Evolutionary conservation across 2,797 vertebrate genomes (phyloP), one percentile per base, ranked within the genome.

Genomic region (Rhodeus uyekii): DNA sequence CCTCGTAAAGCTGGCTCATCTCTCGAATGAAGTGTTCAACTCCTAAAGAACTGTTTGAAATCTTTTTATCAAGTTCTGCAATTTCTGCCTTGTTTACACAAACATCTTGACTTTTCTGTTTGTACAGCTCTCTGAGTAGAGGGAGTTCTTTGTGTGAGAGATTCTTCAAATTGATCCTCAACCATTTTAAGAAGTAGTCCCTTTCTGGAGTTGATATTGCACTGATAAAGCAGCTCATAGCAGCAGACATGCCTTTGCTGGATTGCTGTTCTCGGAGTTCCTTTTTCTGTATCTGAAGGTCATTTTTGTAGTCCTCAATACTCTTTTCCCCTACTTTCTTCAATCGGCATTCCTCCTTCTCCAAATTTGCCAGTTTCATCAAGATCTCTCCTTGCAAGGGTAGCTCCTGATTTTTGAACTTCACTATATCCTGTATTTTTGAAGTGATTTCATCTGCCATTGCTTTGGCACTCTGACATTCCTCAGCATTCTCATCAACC

Each of bases 101-200:
- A 4, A 86, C 77, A 22, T 82, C 67, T 1, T 87, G 84, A 14
- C 84, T 89, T 74, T 90, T 89, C 8, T 90, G 39, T 79, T 91
- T 93, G 32, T 92, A 94, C 13, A 86, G 82, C 0, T 92, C 87
- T 32, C 89, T 86, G 12, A 94, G 91, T 0, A 1, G 0, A 1
- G 90, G 88, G 0, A 94, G 48, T 10, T 89, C 89, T 55, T 84
- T n/a, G 3, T 87, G 86, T 16, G 92, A 90, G 22, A 92, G 9
- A 2, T 90, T 89, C 18, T 94, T 94, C 0, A 96, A 88, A 1
- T 93, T 91, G 75, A 95, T 92, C 81, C 90, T 88, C 90, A 95
- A 88, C 95, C 95, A 96, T 78, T 94, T 93, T 38, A 96, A 82
- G 77, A 96, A 96, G 63, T 88, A 96, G 3, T 78, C 74, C 39